Conservation (phyloP, 2,888 invertebrate species). For the Ceramica pisi region DNA sequence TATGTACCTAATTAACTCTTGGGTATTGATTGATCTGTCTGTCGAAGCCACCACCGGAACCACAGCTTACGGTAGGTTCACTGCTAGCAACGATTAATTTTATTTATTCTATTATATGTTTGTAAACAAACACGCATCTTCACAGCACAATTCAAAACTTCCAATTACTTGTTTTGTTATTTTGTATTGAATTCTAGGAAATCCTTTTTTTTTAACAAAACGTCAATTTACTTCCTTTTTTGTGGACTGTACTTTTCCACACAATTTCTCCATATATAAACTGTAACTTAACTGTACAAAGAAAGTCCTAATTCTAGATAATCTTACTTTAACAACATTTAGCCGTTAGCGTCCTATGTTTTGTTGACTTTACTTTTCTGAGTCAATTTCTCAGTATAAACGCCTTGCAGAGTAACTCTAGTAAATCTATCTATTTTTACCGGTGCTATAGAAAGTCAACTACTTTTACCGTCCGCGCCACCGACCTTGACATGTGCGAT, state of each 20-base stretch:
- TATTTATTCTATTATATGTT: not conserved
- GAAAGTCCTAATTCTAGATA: not conserved
- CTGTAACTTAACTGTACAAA: too few species aligned
- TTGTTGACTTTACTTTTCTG: not conserved
- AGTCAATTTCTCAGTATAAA: not conserved
- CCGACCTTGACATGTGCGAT: slow-evolving; percentile 45
- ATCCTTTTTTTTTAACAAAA: slow-evolving; percentile 8
- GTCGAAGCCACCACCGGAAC: not conserved
- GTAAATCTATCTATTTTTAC: slow-evolving; percentile 16
- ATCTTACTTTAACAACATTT: slow-evolving; percentile 11
- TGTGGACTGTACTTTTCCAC: not conserved
- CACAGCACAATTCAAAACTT: not conserved
- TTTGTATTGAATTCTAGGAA: not conserved
- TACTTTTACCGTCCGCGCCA: slow-evolving; percentile 5
- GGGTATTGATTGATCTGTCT: not conserved
- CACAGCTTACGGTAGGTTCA: slow-evolving; percentile 5
- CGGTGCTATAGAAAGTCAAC: slow-evolving; percentile 47
- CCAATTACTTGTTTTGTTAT: not conserved
- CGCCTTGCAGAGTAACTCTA: not conserved
- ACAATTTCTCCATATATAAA: not conserved
- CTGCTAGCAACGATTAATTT: not conserved
- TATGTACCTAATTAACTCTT: not conserved
- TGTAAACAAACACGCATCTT: not conserved
- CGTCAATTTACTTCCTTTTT: too few species aligned
- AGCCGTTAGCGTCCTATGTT: not conserved